Evolutionary conservation across 2,888 invertebrate genomes (phyloP), one percentile per base, ranked within the genome.

Genomic region (Andrena minutula): DNA sequence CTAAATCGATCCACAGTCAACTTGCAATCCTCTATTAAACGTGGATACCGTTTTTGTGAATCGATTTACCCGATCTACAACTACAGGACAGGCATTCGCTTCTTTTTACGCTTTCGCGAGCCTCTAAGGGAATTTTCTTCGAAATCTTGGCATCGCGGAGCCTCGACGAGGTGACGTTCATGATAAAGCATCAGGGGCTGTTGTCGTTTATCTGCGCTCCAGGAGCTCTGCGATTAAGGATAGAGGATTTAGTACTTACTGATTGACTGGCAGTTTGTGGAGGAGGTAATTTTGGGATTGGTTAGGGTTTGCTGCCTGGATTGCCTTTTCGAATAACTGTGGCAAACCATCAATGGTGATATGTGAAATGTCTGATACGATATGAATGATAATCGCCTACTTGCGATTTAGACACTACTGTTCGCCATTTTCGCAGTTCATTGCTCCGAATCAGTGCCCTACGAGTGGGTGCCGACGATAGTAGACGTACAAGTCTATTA

Each of bases 131-230:
- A 79, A 70, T 82, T 76, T 66, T 16, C 63, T 12, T 41, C 23
- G 56, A 20, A 71, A 76, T 70, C 56, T 53, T 7, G 41, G 8
- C 65, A 69, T 83, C 79, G 76, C 86, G 56, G 53, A 64, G 76
- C 65, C 86, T 73, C 87, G 80, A 66, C 85, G 83, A 83, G 66
- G 49, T 49, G 76, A 65, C 65, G 56, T 69, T 79, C 20, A 41
- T 71, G 83, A 85, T 70, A 75, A 78, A 83, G 83, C 77, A 64
- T 65, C 53, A 47, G 35, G 53, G 5, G 16, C 16, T 74, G 35
- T 32, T 26, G 20, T 64, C 69, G 73, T 60, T 79, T 41, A 70
- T 70, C 79, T 66, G 63, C 70, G 70, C 66, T 58, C 47, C 8
- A 26, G 28, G 8, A 72, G 53, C 30, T 23, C 28, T n/a, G 47